Evolutionary conservation across 2,113 vertebrate species (phyloP).

Genomic region (Microcebus jonahi): DNA sequence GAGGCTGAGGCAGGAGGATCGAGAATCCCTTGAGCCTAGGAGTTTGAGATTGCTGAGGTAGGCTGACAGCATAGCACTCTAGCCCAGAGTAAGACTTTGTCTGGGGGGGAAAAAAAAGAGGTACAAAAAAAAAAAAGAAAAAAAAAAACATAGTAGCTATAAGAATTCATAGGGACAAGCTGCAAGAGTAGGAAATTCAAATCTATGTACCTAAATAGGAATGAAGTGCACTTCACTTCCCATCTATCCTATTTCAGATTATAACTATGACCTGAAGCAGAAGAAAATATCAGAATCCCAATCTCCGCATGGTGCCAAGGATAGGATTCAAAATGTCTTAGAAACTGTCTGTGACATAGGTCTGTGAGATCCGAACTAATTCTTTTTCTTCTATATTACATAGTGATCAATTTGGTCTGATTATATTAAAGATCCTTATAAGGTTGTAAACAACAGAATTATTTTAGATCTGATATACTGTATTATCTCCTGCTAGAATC

Average conservation of each 20-base stretch:
- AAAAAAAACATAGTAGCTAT: neutral
- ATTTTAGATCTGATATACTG: neutral
- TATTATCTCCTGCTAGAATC: neutral
- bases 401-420: neutral
- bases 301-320: neutral
- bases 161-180: neutral
- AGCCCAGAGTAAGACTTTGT: too few species aligned
- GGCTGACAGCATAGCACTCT: accelerated
- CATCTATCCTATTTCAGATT: neutral
- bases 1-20: too few species aligned
- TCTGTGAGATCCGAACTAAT: neutral
- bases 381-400: neutral
- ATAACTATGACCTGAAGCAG: neutral
- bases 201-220: neutral
- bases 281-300: constrained; percentile 20
- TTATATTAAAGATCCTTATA: neutral
- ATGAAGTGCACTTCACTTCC: neutral
- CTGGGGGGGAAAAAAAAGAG: too few species aligned
- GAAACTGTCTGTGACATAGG: neutral
- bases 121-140: too few species aligned
- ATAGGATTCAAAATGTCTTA: neutral
- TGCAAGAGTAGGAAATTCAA: neutral
- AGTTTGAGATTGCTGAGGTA: too few species aligned
- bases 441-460: neutral
- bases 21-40: too few species aligned